Percentiles rank a stretch among this genome's conserved stretches.
Conservation (phyloP, 2,113 vertebrate genomes). For the Dromaius novaehollandiae region DNA sequence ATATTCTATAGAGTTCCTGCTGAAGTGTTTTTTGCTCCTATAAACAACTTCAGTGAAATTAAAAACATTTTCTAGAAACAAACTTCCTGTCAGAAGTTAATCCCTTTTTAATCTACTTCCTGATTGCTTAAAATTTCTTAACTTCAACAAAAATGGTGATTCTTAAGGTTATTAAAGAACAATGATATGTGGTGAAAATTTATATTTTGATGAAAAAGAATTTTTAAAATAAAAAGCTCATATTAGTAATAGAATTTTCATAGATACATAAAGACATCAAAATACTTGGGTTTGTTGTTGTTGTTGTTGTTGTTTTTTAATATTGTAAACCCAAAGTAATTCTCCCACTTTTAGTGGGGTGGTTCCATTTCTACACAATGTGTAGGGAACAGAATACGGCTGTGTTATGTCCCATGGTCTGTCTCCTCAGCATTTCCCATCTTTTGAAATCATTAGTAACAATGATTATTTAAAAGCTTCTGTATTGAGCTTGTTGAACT, state of each 20-base stretch:
- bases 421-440: background rate
- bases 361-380: background rate
- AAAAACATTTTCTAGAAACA: background rate
- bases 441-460: background rate
- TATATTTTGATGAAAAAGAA: background rate
- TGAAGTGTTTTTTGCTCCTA: background rate
- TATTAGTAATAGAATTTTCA: background rate
- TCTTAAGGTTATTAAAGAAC: background rate
- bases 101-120: background rate
- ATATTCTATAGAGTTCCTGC: background rate
- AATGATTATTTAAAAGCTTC: background rate
- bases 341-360: background rate
- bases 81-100: background rate
- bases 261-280: background rate
- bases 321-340: background rate
- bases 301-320: background rate
- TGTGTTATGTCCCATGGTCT: background rate
- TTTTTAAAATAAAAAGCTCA: background rate
- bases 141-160: background rate
- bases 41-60: background rate
- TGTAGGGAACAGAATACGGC: background rate
- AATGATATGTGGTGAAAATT: background rate
- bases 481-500: constrained; percentile 17
- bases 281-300: background rate
- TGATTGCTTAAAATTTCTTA: background rate